These are phyloP conservation scores for Podiceps cristatus DNA, from an alignment of 2,113 vertebrate genomes.

Conservation along the genomic window DNA sequence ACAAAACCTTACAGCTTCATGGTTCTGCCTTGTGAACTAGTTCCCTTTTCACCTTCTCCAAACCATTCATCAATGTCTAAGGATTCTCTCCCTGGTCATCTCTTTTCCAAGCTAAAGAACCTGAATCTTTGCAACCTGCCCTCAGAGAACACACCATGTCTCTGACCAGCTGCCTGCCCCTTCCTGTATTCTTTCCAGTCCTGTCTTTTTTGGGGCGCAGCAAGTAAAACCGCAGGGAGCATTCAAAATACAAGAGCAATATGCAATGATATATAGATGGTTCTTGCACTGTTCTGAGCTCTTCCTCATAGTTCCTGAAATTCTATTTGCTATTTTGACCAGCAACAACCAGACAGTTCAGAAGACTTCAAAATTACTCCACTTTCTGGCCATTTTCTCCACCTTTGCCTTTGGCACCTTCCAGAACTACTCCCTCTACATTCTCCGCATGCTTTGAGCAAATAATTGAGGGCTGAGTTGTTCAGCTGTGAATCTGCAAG, in stretches of 20 bases:
- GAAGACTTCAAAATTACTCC: not conserved
- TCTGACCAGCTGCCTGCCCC: not conserved
- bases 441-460: not conserved
- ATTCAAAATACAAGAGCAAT: not conserved
- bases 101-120: not conserved
- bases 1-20: not conserved
- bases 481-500: not conserved
- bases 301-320: not conserved
- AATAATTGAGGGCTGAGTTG: not conserved
- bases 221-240: not conserved
- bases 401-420: slow-evolving; percentile 17
- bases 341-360: not conserved
- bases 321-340: not conserved
- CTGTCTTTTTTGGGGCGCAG: not conserved
- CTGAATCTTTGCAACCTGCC: not conserved
- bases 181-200: not conserved
- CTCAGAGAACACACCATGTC: accelerated
- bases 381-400: not conserved
- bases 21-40: not conserved
- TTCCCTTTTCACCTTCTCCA: not conserved
- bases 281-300: not conserved
- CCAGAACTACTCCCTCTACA: not conserved
- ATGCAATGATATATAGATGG: not conserved
- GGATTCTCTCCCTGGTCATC: not conserved
- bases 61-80: not conserved